Evolutionary conservation across 2,888 invertebrate species (phyloP), one percentile per base, ranked within the genome.

Genomic region (Eupithecia subumbrata): DNA sequence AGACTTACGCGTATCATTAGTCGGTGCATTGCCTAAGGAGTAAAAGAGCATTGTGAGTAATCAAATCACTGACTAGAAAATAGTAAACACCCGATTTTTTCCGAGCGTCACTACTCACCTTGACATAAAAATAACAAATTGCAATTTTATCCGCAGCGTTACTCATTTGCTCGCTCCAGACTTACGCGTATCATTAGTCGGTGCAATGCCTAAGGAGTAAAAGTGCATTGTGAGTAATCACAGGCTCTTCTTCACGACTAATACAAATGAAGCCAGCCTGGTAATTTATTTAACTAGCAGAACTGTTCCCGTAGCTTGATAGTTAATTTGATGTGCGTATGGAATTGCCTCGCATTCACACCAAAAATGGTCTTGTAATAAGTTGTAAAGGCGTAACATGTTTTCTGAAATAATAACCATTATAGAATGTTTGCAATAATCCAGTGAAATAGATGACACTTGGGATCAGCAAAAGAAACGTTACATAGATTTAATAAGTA

Each of bases 41-140:
- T 82, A 85, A 82, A 82, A 85, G 80, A 82, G 83, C 82, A 81
- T 83, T 82, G 82, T 84, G 82, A 86, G 82, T 85, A 84, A 80
- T 86, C 78, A 80, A 78, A 76, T n/a, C n/a, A n/a, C n/a, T n/a
- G n/a, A n/a, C 74, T 74, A 79, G 78, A 37, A 37, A 37, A 37
- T 37, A 37, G 30, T 30, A 30, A n/a, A 37, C 5, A 37, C 7
- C 5, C 37, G 37, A 7, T 37, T 37, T 37, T 37, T 37, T 37
- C 5, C 37, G 5, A 34, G 34, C 34, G 5, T 5, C n/a, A n/a
- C 30, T 30, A 30, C 30, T 30, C n/a, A n/a, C 34, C 5, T 34
- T 2, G 34, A 34, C 34, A 34, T 34, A 5, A 34, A 34, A 34
- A 34, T 34, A 34, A 77, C 71, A 73, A 71, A 63, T 73, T 71